Conservation (phyloP, 1,140 invertebrate genomes). For the Drosophila yakuba region DNA sequence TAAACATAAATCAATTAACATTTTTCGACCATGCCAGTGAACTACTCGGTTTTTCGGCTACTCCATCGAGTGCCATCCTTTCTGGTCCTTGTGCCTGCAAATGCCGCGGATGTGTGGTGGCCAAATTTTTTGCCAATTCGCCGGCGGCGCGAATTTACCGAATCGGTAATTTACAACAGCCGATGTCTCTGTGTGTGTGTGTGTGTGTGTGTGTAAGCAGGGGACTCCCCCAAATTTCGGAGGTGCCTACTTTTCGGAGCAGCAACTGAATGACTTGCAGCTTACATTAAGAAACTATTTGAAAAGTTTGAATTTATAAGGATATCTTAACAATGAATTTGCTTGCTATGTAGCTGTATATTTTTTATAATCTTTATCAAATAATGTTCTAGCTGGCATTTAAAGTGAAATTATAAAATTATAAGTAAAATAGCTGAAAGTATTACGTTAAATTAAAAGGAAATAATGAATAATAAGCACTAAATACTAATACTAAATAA, state of each 20-base stretch:
- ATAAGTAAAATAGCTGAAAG: too few relatives aligned
- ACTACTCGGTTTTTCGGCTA: not conserved
- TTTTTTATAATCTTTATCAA: too few relatives aligned
- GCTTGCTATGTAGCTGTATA: too few relatives aligned
- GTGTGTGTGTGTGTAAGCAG: slow-evolving; percentile 8
- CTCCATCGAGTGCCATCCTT: slow-evolving; percentile 8
- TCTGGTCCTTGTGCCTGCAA: slow-evolving; percentile 8
- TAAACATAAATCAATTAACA: slow-evolving; percentile 84
- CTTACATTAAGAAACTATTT: not conserved
- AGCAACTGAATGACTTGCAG: slow-evolving; percentile 16
- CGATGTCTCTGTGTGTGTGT: too few relatives aligned
- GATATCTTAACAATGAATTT: not conserved
- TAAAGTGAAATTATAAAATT: too few relatives aligned
- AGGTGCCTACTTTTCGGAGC: slow-evolving; percentile 70
- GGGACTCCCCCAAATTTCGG: not conserved
- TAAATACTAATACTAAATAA: too few relatives aligned
- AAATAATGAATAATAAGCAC: too few relatives aligned
- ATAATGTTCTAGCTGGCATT: too few relatives aligned
- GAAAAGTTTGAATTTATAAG: not conserved
- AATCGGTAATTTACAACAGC: slow-evolving; percentile 69
- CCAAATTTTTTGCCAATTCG: slow-evolving; percentile 37
- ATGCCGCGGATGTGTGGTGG: not conserved
- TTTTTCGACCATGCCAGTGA: slow-evolving; percentile 46
- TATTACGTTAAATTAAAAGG: too few relatives aligned
- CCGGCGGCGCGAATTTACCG: slow-evolving; percentile 52